These are phyloP conservation scores for Nesoenas mayeri DNA, from an alignment of 2,113 vertebrate species.

Conservation along the genomic window DNA sequence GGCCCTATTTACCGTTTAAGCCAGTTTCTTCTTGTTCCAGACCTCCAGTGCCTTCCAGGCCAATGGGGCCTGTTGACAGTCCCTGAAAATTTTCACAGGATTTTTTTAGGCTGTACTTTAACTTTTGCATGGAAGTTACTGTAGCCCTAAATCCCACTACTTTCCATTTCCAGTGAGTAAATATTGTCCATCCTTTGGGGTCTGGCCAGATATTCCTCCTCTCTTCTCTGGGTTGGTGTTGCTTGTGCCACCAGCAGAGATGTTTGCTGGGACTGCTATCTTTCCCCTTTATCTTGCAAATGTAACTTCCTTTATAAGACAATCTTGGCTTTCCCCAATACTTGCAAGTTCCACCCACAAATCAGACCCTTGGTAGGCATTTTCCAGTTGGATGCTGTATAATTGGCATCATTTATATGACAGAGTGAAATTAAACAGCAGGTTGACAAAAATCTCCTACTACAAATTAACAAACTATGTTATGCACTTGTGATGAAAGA, in stretches of 20 bases:
- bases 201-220: not conserved
- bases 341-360: not conserved
- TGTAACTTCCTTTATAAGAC: not conserved
- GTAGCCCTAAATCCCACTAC: not conserved
- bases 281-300: not conserved
- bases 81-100: not conserved
- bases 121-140: not conserved
- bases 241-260: not conserved
- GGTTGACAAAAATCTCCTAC: conserved; percentile 27
- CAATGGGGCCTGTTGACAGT: not conserved
- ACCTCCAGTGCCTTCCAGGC: not conserved
- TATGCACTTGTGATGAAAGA: conserved; percentile 65
- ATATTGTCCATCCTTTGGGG: not conserved
- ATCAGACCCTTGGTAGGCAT: not conserved
- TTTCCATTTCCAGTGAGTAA: not conserved
- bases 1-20: not conserved
- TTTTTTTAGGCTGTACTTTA: not conserved
- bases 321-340: not conserved
- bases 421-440: conserved; percentile 56
- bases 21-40: not conserved
- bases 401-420: conserved; percentile 12
- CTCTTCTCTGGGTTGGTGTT: not conserved
- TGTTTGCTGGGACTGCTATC: not conserved
- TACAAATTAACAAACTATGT: conserved; percentile 51
- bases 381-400: not conserved